Evolutionary conservation across 2,888 invertebrate species (phyloP), one percentile per base, ranked within the genome.

Genomic region (Erpobdella octoculata): DNA sequence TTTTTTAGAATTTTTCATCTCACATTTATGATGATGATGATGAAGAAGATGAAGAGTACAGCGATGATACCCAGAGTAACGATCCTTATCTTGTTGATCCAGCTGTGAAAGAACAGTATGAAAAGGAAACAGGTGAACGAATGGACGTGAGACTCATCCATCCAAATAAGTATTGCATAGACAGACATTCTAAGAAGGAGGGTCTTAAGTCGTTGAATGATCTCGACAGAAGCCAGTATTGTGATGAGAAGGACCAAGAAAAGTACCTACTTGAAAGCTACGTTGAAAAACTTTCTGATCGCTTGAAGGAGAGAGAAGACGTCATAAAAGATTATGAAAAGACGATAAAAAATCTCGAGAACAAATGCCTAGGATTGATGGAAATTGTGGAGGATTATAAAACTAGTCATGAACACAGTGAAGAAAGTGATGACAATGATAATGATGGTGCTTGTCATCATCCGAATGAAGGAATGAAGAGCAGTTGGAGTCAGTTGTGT

Each of bases 401-500:
- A 5, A 15, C n/a, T n/a, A n/a, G n/a, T n/a, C n/a, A 65, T 21
- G 38, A 36, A 35, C 35, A 38, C 5, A 65, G 25, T 6, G 38
- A 65, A 21, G 66, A 37, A 21, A 38, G 4, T 21, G 66, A 6
- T 5, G 36, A 25, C 1, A 58, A 53, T 1, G 53, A 69, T 53
- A 35, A 58, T 18, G 69, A 69, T 5, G 69, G 48, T 28, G 67
- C 21, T 21, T 38, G 37, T n/a, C 58, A 28, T 33, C 21, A 3
- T 31, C 36, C 41, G 12, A 5, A n/a, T 6, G 53, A 38, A 31
- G 62, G 62, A 4, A 28, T 62, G 12, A 33, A 35, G 5, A 62
- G 62, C 35, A 62, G 62, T 33, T 62, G 62, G 62, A 62, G 62
- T 35, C 31, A 62, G 8, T 62, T 62, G 33, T 62, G 31, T 35